Evolutionary conservation across 2,797 vertebrate genomes (phyloP).

Genomic region (Pitangus sulphuratus): DNA sequence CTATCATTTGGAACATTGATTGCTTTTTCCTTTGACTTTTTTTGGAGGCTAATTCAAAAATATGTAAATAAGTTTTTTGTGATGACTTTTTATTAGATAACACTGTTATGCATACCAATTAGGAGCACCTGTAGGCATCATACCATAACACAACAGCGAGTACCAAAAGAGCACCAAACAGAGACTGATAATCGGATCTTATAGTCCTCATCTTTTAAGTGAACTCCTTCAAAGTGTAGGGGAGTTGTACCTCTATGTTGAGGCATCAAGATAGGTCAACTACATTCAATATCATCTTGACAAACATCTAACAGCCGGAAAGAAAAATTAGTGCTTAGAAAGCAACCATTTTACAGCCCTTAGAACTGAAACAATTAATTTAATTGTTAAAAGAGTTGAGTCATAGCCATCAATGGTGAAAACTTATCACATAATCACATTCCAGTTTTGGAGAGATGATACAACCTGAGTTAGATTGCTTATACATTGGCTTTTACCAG

Average conservation of each 20-base stretch:
- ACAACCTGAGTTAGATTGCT: background rate
- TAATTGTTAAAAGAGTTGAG: background rate
- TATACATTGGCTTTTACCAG: background rate
- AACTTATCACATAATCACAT: background rate
- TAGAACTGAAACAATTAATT: background rate
- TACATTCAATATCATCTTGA: background rate
- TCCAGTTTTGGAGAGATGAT: background rate
- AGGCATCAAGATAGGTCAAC: background rate
- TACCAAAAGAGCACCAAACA: background rate
- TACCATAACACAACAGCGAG: background rate
- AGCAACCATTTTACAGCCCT: background rate
- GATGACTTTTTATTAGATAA: background rate
- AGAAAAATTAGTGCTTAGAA: background rate
- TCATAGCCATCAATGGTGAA: background rate
- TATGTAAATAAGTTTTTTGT: background rate
- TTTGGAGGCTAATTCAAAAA: background rate
- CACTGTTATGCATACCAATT: background rate
- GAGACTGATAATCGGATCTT: background rate
- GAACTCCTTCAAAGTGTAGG: background rate
- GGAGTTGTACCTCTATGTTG: background rate
- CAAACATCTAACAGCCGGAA: background rate
- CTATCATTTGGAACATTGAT: background rate
- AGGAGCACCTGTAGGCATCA: background rate
- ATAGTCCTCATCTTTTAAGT: background rate
- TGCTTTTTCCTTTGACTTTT: background rate